Conservation (phyloP, 2,113 vertebrate species). For the Tragulus kanchil region DNA sequence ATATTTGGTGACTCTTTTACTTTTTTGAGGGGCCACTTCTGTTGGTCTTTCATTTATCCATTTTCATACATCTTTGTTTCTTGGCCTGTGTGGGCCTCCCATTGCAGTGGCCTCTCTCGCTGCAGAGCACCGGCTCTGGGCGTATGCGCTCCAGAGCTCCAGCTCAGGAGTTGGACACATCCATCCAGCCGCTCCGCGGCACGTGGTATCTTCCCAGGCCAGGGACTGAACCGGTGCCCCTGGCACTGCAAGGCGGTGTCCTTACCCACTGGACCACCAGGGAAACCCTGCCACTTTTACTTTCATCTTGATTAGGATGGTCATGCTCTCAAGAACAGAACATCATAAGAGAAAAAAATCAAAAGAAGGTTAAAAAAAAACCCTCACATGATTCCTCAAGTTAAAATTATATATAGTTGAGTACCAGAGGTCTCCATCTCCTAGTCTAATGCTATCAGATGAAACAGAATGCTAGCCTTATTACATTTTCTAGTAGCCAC, state of each 20-base stretch:
- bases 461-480: background rate
- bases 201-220: too few species aligned
- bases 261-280: too few species aligned
- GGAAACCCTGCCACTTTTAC: background rate
- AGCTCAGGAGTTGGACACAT: too few species aligned
- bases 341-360: background rate
- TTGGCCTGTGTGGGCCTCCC: too few species aligned
- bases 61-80: too few species aligned
- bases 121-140: too few species aligned
- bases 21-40: background rate
- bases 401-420: background rate
- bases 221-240: too few species aligned
- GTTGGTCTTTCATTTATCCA: too few species aligned
- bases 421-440: background rate
- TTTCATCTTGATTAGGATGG: background rate
- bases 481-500: background rate
- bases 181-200: too few species aligned
- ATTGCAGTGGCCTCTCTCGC: too few species aligned
- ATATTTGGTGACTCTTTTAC: background rate
- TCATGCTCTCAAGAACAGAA: background rate
- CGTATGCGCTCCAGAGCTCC: too few species aligned
- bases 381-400: background rate
- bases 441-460: background rate
- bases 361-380: conserved; percentile 5
- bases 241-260: too few species aligned